phyloP scores from a whole-genome alignment of 2,888 invertebrate species.

The Phorcus lineatus region DNA sequence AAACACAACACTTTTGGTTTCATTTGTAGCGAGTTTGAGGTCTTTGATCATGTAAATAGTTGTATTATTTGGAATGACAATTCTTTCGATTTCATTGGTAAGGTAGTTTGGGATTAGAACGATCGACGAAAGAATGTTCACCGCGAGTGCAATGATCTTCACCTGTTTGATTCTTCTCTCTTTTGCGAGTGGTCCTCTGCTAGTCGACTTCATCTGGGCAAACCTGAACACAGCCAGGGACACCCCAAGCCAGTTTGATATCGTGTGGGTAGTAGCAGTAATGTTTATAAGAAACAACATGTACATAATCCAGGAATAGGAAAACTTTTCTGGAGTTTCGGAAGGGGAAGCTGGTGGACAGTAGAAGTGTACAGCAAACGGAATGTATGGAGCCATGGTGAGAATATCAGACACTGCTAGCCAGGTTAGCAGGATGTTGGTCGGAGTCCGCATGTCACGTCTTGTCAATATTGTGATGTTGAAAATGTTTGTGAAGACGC shows the following conservation, averaged over 20 bases:
- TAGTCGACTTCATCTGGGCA: slow-evolving; percentile 70
- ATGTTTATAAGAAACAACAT: slow-evolving; percentile 88
- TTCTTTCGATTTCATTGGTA: slow-evolving; percentile 82
- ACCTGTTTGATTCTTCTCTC: slow-evolving; percentile 54
- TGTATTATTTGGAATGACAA: slow-evolving; percentile 39
- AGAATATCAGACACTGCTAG: slow-evolving; percentile 92
- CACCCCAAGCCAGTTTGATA: slow-evolving; percentile 94
- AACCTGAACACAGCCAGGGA: slow-evolving; percentile 94
- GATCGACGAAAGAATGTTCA: slow-evolving; percentile 89
- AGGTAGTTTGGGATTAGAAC: slow-evolving; percentile 90
- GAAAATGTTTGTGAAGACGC: slow-evolving; percentile 90
- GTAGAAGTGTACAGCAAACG: slow-evolving; percentile 85
- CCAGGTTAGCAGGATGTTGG: slow-evolving; percentile 89
- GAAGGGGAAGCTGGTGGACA: slow-evolving; percentile 54
- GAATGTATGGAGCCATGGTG: slow-evolving; percentile 93
- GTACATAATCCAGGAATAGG: slow-evolving; percentile 74
- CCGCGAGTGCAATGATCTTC: slow-evolving; percentile 77
- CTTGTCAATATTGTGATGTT: slow-evolving; percentile 91
- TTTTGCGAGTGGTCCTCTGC: slow-evolving; percentile 58
- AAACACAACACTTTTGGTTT: slow-evolving; percentile 54
- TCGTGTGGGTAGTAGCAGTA: slow-evolving; percentile 91
- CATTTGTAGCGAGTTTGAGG: slow-evolving; percentile 55
- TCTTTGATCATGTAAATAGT: slow-evolving; percentile 56
- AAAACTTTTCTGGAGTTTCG: slow-evolving; percentile 60
- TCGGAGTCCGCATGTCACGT: slow-evolving; percentile 91